phyloP scores from a whole-genome alignment of 2,113 vertebrate species.

The Cyphomyrus plagiostoma region DNA sequence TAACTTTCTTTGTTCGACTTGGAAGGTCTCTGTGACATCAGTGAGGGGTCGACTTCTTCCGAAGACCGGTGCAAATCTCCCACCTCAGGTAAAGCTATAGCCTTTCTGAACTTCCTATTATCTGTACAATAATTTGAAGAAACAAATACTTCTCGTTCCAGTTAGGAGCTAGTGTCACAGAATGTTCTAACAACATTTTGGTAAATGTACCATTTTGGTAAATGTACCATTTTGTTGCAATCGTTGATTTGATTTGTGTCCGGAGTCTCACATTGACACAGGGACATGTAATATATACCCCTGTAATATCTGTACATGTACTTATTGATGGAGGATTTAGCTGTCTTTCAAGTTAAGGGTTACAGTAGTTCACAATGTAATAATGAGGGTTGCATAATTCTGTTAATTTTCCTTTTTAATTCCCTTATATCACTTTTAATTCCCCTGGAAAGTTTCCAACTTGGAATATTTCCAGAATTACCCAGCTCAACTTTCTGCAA shows the following conservation, averaged over 20 bases:
- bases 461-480: neutral
- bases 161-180: neutral
- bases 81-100: conserved; percentile 76
- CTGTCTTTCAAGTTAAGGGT: neutral
- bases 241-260: neutral
- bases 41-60: conserved; percentile 69
- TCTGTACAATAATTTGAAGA: neutral
- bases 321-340: neutral
- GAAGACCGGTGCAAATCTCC: conserved; percentile 96
- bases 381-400: too few relatives aligned
- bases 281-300: neutral
- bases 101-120: neutral
- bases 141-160: neutral
- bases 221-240: neutral
- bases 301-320: neutral
- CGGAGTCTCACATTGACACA: neutral
- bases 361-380: neutral
- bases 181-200: neutral
- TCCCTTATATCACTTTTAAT: neutral
- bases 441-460: neutral
- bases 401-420: neutral
- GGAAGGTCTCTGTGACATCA: conserved; percentile 81
- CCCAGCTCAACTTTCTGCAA: neutral
- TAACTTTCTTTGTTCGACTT: conserved; percentile 36
- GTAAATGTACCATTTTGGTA: neutral